Evolutionary conservation across 2,888 invertebrate genomes (phyloP).

Genomic region (Rhodophaea formosa): DNA sequence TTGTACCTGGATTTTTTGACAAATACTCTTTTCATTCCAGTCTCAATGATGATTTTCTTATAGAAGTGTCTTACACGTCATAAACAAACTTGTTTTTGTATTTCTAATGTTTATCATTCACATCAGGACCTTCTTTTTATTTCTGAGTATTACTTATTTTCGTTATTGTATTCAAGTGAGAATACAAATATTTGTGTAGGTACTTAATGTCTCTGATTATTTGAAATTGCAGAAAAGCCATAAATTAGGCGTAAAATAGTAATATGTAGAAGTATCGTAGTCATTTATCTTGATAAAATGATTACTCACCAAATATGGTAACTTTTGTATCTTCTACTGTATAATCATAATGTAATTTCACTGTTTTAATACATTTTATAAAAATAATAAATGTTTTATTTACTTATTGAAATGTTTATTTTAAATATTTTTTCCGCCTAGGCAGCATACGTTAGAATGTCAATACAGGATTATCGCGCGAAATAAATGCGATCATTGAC

Average conservation of each 20-base stretch:
- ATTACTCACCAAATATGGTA: slow-evolving; percentile 22
- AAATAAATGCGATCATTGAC: too few relatives aligned
- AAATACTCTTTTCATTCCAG: slow-evolving; percentile 12
- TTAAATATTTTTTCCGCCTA: too few relatives aligned
- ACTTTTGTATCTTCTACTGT: slow-evolving; percentile 31
- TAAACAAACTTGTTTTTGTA: background rate
- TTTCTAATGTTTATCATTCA: too few relatives aligned
- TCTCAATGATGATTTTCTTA: background rate
- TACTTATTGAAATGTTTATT: background rate
- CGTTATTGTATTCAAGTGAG: background rate
- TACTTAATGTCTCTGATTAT: slow-evolving; percentile 2
- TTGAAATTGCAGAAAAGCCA: slow-evolving; percentile 10
- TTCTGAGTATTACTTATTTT: background rate
- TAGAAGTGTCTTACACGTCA: background rate
- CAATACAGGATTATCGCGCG: too few relatives aligned
- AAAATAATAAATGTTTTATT: slow-evolving; percentile 35
- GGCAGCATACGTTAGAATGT: too few relatives aligned
- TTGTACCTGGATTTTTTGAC: background rate
- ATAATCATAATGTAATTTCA: slow-evolving; percentile 61
- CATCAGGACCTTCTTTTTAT: background rate
- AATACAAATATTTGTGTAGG: background rate
- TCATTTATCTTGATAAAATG: slow-evolving; percentile 18
- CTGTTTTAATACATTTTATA: slow-evolving; percentile 78
- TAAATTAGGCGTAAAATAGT: slow-evolving; percentile 11
- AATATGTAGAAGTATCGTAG: background rate